These are phyloP conservation scores for Tenthredo distinguenda DNA, from an alignment of 2,888 invertebrate species.

Conservation along the genomic window DNA sequence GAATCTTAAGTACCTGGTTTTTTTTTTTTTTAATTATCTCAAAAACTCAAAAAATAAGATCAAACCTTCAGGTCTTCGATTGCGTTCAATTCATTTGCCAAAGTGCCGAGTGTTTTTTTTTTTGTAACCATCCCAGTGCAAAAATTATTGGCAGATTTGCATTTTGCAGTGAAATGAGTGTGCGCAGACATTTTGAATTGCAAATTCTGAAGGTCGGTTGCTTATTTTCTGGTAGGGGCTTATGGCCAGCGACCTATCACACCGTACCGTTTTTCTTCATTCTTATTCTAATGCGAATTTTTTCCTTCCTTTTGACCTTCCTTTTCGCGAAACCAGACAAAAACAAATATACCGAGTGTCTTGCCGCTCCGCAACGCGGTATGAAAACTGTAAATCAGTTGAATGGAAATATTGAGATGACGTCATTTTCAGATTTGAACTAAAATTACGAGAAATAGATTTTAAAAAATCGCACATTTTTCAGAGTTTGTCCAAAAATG, in stretches of 20 bases:
- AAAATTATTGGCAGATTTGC: neutral
- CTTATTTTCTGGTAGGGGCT: neutral
- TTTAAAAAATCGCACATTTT: neutral
- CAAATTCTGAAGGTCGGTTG: neutral
- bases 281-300: slow-evolving; percentile 6
- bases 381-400: neutral
- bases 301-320: neutral
- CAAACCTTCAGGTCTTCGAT: too few species aligned
- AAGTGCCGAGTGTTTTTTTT: neutral
- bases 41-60: too few species aligned
- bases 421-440: neutral
- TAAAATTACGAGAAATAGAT: neutral
- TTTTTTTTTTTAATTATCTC: neutral
- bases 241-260: neutral
- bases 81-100: too few species aligned
- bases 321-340: neutral
- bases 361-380: neutral
- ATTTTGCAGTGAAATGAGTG: neutral
- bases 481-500: neutral
- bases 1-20: neutral
- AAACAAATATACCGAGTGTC: neutral
- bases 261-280: neutral
- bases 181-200: neutral
- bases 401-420: neutral
- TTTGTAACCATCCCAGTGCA: neutral